A percentile compares a stretch with the other conserved stretches of the same genome.
These are phyloP conservation scores for Tragopan temminckii DNA, from an alignment of 2,797 vertebrate species.

Conservation along the genomic window DNA sequence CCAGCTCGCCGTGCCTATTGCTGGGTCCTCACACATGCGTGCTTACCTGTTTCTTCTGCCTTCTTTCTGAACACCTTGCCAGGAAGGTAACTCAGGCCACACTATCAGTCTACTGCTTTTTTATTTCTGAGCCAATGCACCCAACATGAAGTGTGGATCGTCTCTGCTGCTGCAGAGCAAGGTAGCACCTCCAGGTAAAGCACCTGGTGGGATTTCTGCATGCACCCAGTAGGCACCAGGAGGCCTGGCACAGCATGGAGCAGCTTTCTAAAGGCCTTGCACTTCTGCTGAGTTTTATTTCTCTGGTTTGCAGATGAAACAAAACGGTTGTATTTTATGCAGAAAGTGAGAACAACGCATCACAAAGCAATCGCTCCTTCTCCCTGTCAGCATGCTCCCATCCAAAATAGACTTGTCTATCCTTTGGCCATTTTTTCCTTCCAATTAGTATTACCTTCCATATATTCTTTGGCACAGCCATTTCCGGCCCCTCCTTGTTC, in stretches of 20 bases:
- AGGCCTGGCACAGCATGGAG: fast-evolving
- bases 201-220: not conserved
- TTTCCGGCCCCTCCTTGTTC: slow-evolving; percentile 67
- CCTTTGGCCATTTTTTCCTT: slow-evolving; percentile 72
- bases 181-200: not conserved
- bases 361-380: slow-evolving; percentile 68
- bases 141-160: too few species aligned
- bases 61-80: not conserved
- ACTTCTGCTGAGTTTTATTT: not conserved
- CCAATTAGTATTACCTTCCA: slow-evolving; percentile 77
- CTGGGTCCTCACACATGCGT: not conserved
- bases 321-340: slow-evolving; percentile 52
- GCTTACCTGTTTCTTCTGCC: not conserved
- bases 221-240: not conserved
- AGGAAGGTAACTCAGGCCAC: not conserved
- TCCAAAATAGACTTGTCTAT: slow-evolving; percentile 72
- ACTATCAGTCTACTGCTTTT: not conserved
- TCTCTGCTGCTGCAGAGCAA: not conserved
- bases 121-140: not conserved
- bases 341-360: slow-evolving; percentile 73
- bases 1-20: not conserved
- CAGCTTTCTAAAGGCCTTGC: not conserved
- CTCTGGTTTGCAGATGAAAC: slow-evolving; percentile 43
- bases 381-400: slow-evolving; percentile 44
- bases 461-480: slow-evolving; percentile 78